Percentiles rank a stretch among this genome's conserved stretches.
phyloP scores from a whole-genome alignment of 2,888 invertebrate genomes.

The Ptychoptera albimana region DNA sequence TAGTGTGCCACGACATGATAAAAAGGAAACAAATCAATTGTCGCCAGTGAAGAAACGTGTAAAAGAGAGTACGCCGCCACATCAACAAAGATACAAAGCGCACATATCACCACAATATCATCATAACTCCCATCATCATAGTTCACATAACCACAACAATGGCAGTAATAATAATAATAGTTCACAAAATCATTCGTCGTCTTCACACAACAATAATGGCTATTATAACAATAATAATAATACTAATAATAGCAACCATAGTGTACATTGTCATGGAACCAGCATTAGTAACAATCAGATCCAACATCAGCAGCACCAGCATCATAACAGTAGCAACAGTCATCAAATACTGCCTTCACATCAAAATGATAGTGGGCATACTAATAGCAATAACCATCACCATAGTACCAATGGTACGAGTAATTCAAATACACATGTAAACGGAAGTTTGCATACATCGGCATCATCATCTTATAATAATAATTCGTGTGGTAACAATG shows the following conservation, averaged over 20 bases:
- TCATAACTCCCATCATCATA: constrained; percentile 26
- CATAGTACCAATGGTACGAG: constrained; percentile 4
- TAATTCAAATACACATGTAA: constrained; percentile 6
- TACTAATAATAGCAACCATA: not conserved
- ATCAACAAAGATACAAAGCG: constrained; percentile 31
- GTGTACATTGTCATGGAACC: constrained; percentile 3
- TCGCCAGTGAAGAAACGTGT: constrained; percentile 95
- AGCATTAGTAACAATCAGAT: constrained; percentile 1
- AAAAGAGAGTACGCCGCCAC: constrained; percentile 86
- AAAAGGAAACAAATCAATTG: constrained; percentile 76
- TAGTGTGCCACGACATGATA: constrained; percentile 41
- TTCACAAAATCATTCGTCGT: constrained; percentile 4
- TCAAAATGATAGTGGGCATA: not conserved
- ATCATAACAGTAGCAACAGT: constrained; percentile 19
- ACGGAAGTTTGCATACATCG: not conserved
- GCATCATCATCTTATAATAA: constrained; percentile 7
- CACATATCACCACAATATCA: constrained; percentile 31
- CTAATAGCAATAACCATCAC: not conserved
- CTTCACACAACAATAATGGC: not conserved
- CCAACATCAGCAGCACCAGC: constrained; percentile 15
- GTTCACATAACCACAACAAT: constrained; percentile 12
- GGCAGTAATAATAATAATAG: constrained; percentile 16
- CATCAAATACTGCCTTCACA: constrained; percentile 2
- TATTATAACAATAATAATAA: too few relatives aligned
- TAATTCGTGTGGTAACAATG: not conserved